Evolutionary conservation across 2,888 invertebrate genomes (phyloP).

Genomic region (Drosophila tanythrix): DNA sequence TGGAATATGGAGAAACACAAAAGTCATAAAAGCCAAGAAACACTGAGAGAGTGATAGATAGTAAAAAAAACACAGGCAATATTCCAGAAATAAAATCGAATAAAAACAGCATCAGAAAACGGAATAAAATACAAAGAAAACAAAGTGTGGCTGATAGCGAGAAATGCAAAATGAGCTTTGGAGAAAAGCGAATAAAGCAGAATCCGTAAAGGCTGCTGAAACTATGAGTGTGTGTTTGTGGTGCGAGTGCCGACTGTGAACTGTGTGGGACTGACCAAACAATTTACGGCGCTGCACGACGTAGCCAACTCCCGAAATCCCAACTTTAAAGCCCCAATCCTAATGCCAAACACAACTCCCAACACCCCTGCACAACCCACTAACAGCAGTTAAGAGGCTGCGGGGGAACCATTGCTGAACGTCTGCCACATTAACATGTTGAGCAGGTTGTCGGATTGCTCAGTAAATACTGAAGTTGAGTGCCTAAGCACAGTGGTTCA

Average conservation of each 20-base stretch:
- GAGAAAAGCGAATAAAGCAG: conserved; percentile 16
- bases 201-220: conserved; percentile 24
- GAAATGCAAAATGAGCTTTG: conserved; percentile 70
- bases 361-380: conserved; percentile 8
- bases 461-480: conserved; percentile 46
- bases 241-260: conserved; percentile 5
- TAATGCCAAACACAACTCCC: not conserved
- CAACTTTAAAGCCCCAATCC: not conserved
- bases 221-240: conserved; percentile 5
- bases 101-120: conserved; percentile 39
- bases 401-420: conserved; percentile 31
- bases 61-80: conserved; percentile 26
- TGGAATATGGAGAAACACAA: conserved; percentile 35
- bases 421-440: conserved; percentile 70
- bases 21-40: conserved; percentile 48
- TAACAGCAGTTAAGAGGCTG: conserved; percentile 52
- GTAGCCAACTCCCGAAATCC: conserved; percentile 15
- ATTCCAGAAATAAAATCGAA: conserved; percentile 63
- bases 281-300: conserved; percentile 39
- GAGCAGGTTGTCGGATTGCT: conserved; percentile 58
- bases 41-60: conserved; percentile 11
- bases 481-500: conserved; percentile 45
- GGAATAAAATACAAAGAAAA: conserved; percentile 9
- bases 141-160: conserved; percentile 32
- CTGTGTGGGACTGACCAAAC: not conserved